Evolutionary conservation across 2,113 vertebrate genomes (phyloP), one percentile per base, ranked within the genome.

Genomic region (Brachyistius frenatus): DNA sequence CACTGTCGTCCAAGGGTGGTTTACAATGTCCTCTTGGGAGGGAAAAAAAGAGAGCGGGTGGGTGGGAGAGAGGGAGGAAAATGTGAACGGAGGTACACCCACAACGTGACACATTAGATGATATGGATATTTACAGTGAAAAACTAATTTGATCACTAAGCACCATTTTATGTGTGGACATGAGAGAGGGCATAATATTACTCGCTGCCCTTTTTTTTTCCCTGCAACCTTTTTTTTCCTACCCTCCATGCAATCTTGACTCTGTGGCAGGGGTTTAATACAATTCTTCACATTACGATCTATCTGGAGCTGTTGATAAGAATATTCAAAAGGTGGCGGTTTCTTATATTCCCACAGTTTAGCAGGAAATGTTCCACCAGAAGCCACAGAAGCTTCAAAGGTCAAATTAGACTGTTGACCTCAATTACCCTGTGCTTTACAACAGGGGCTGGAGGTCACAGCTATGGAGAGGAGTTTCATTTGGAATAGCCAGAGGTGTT

Each of bases 381-480:
- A 85, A 62, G 58, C 52, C 32, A 44, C 50, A 16, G 49, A 78
- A 16, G 66, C 72, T 46, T 83, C 64, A 77, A 68, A 80, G 87
- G 79, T 86, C 79, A 82, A 86, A 90, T 83, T 78, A 83, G 46
- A 87, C 53, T 77, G 79, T 89, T 92, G 78, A 92, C 90, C 90
- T 92, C 90, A 92, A 88, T 93, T 91, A 92, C 65, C 65, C 70
- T 1, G 8, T 66, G 67, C 56, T 82, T 80, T 85, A 84, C 87
- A 89, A 73, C 44, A 44, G 70, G 61, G 76, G 50, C 16, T 14
- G 60, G 66, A 78, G 86, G 91, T 89, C 88, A 78, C 36, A 60
- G 44, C 47, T 49, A 66, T 75, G 69, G 81, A 84, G 81, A 87
- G 78, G 67, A 83, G 62, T 60, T 83, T 84, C 58, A 66, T 83